Base-by-base conservation (phyloP, 2,888 invertebrate genomes). In the Smittia aterrima region DNA sequence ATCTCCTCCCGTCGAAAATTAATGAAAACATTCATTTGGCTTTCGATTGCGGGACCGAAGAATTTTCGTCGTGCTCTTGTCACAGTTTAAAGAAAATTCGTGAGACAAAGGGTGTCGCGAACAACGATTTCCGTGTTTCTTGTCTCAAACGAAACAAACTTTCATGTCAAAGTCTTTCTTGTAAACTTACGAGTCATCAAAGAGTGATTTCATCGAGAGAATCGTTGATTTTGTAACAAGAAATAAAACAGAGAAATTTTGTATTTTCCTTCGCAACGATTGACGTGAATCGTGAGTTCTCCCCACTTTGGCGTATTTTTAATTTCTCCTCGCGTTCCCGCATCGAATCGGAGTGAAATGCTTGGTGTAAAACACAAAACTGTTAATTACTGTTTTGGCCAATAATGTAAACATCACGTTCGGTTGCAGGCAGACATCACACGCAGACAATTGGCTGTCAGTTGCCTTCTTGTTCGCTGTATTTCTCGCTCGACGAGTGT, bases 321-420 rank as follows among this genome's bases (percentile, higher is more conserved):
- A 11, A 47, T 47, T 58, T 58, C 58, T n/a, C 22, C n/a, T 18
- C 22, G 22, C 64, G 16, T 64, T 64, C 64, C 64, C 64, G 25
- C 27, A 27, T 64, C 25, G 27, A 16, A 27, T 27, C 9, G 9
- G 18, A 47, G 25, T 54, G 38, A 72, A 72, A 62, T 38, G 54
- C 25, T 54, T 53, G 22, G 41, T 62, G 72, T 72, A 38, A 70
- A 72, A 72, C 72, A 72, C 72, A 72, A 72, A 58, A 62, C 72
- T 72, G 72, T 72, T 72, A 72, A 72, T 72, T 72, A 72, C 72
- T 62, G 25, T 62, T 72, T 71, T 53, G 72, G 54, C 72, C 72
- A 72, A 72, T 72, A 72, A 62, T 62, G 72, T 72, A 72, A 72
- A 72, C 72, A 72, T 72, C 72, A 72, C 72, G 72, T 54, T 54